Evolutionary conservation across 2,797 vertebrate species (phyloP).

Genomic region (Lophius americanus): DNA sequence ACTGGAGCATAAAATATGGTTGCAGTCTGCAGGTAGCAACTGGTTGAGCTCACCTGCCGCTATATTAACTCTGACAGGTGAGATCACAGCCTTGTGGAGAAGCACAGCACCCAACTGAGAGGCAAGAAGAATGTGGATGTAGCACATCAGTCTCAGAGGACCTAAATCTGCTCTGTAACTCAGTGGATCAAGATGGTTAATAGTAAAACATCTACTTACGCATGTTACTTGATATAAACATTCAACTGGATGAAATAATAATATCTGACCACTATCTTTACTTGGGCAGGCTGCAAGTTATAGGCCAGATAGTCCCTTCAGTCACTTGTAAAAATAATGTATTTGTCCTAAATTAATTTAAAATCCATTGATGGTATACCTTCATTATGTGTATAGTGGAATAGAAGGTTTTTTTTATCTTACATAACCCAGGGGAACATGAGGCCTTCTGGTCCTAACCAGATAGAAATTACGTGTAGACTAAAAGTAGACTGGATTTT

Average conservation of each 20-base stretch:
- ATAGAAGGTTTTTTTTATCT: conserved; percentile 65
- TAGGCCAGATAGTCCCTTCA: conserved; percentile 9
- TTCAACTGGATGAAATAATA: conserved; percentile 3
- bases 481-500: conserved; percentile 62
- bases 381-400: conserved; percentile 24
- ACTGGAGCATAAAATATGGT: conserved; percentile 75
- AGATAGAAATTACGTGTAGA: conserved; percentile 54
- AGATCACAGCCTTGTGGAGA: conserved; percentile 65
- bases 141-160: conserved; percentile 14
- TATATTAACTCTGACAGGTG: conserved; percentile 78
- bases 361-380: too few relatives aligned
- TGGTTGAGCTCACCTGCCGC: conserved; percentile 72
- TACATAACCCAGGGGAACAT: conserved; percentile 62
- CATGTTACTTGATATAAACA: not conserved
- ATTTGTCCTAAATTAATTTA: conserved; percentile 3
- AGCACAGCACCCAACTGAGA: conserved; percentile 54
- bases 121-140: conserved; percentile 48
- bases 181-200: conserved; percentile 34
- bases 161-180: not conserved
- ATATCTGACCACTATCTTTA: not conserved
- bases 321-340: conserved; percentile 18
- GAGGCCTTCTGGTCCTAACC: conserved; percentile 51
- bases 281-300: not conserved
- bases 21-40: conserved; percentile 66
- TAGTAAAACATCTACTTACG: conserved; percentile 19